A percentile compares a stretch with the other conserved stretches of the same genome.
These are phyloP conservation scores for Apis laboriosa DNA, from an alignment of 1,140 invertebrate species.

Conservation along the genomic window DNA sequence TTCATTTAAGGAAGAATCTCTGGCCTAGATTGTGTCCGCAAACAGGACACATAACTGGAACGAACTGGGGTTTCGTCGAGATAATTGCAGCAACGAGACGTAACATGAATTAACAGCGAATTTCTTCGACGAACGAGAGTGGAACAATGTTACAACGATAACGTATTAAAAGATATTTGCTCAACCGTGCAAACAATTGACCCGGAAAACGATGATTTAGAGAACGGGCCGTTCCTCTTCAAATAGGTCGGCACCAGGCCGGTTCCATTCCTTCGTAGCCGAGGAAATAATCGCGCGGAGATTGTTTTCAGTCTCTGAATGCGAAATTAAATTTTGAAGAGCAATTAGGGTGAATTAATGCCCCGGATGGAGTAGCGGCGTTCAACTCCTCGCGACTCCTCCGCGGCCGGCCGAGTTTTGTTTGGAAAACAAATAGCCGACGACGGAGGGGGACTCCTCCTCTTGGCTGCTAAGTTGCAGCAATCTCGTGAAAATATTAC, in stretches of 20 bases:
- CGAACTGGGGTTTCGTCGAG: not conserved
- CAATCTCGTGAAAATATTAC: constrained; percentile 32
- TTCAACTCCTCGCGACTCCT: not conserved
- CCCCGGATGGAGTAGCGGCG: not conserved
- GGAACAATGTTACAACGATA: not conserved
- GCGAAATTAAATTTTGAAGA: constrained; percentile 28
- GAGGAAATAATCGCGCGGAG: constrained; percentile 26
- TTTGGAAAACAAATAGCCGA: constrained; percentile 29
- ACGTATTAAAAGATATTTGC: not conserved
- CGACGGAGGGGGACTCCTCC: not conserved
- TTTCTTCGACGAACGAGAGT: not conserved
- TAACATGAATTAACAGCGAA: not conserved
- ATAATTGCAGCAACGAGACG: not conserved
- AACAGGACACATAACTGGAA: not conserved
- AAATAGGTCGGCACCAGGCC: not conserved
- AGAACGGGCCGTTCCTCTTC: not conserved
- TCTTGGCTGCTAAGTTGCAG: not conserved
- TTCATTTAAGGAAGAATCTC: no score
- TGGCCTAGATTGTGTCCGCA: not conserved
- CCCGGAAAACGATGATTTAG: not conserved
- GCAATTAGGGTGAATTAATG: constrained; percentile 35
- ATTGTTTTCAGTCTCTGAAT: constrained; percentile 10
- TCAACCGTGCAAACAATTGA: not conserved
- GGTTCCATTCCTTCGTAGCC: not conserved
- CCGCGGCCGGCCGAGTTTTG: not conserved